phyloP scores from a whole-genome alignment of 2,113 vertebrate genomes.

The Pitta sordida region DNA sequence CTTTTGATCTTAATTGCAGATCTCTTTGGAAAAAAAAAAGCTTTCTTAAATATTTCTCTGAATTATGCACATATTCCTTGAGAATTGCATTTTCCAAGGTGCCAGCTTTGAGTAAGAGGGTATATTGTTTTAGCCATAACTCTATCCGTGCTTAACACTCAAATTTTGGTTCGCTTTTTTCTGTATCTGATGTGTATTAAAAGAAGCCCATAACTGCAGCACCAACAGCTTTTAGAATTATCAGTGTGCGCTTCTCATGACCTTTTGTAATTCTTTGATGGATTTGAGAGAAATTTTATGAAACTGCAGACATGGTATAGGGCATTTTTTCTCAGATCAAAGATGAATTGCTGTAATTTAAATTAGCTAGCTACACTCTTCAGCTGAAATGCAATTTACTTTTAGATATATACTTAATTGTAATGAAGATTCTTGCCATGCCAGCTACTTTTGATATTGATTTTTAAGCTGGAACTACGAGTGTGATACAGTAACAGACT shows the following conservation, averaged over 20 bases:
- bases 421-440: constrained; percentile 53
- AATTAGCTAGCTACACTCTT: constrained; percentile 41
- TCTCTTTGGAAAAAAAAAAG: neutral
- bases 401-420: constrained; percentile 57
- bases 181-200: neutral
- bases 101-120: neutral
- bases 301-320: neutral
- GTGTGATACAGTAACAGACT: constrained; percentile 30
- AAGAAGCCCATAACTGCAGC: neutral
- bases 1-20: neutral
- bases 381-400: constrained; percentile 43
- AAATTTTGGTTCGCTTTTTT: neutral
- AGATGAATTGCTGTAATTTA: constrained; percentile 60
- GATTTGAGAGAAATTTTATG: constrained; percentile 34
- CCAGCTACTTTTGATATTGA: constrained; percentile 65
- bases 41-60: neutral
- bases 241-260: neutral
- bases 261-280: constrained; percentile 15
- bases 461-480: constrained; percentile 37
- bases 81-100: neutral
- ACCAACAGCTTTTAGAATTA: neutral
- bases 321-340: constrained; percentile 37
- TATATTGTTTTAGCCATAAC: neutral
- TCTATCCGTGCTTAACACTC: neutral
- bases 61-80: neutral